Percentiles rank a stretch among this genome's conserved stretches.
These are phyloP conservation scores for Anabas testudineus DNA, from an alignment of 2,797 vertebrate species.

Conservation along the genomic window DNA sequence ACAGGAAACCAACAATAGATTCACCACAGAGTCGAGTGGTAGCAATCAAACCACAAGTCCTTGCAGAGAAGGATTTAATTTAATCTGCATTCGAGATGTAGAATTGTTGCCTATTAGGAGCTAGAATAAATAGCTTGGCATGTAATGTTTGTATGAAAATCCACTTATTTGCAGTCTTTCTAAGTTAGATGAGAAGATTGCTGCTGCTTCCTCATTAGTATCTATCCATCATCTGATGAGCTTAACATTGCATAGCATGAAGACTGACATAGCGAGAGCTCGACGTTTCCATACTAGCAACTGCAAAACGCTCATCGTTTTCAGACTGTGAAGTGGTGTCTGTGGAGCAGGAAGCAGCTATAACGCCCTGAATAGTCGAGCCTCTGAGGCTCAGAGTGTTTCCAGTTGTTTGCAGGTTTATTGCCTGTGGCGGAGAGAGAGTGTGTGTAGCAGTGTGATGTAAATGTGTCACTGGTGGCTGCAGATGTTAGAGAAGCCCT, in stretches of 20 bases:
- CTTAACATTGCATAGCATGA: too few species aligned
- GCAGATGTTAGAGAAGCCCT: constrained; percentile 7
- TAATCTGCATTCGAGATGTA: constrained; percentile 22
- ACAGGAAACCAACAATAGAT: constrained; percentile 1
- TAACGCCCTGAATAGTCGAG: not conserved
- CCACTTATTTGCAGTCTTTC: not conserved
- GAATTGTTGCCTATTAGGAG: not conserved
- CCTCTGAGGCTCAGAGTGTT: not conserved
- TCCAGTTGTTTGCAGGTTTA: constrained; percentile 6
- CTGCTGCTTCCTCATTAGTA: too few species aligned
- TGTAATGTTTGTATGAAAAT: not conserved
- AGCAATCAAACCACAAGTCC: constrained; percentile 9
- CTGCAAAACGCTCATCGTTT: not conserved
- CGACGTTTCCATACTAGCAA: not conserved
- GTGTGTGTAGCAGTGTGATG: constrained; percentile 3
- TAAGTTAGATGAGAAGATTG: too few species aligned
- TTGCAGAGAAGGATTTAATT: constrained; percentile 7
- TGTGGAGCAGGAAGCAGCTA: not conserved
- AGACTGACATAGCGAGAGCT: not conserved
- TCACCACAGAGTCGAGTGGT: not conserved
- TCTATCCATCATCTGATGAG: too few species aligned
- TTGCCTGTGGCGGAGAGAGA: constrained; percentile 9
- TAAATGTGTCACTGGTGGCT: constrained; percentile 21
- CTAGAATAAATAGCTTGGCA: not conserved
- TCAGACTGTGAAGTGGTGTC: constrained; percentile 1